phyloP scores from a whole-genome alignment of 2,113 vertebrate genomes.

The Mirounga angustirostris region DNA sequence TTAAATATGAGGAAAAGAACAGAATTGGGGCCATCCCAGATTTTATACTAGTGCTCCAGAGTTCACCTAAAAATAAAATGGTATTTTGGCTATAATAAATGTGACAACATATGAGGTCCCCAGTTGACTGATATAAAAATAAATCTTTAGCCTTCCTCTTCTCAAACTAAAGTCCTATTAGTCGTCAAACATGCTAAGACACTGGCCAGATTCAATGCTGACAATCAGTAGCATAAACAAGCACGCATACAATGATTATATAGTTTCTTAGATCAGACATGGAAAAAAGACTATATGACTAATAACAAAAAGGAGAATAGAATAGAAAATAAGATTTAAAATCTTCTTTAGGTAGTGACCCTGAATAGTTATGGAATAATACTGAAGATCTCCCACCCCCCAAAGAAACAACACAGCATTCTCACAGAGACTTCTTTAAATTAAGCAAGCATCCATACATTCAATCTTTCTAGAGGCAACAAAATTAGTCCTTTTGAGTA shows the following conservation, averaged over 20 bases:
- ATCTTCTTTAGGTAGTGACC: background rate
- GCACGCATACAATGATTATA: background rate
- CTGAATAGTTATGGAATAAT: background rate
- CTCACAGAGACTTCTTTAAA: background rate
- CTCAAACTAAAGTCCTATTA: background rate
- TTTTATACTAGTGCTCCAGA: slow-evolving; percentile 1
- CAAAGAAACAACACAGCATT: background rate
- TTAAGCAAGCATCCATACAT: background rate
- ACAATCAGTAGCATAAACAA: background rate
- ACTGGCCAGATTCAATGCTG: background rate
- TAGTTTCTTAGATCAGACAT: background rate
- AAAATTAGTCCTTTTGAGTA: background rate
- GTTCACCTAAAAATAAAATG: slow-evolving; percentile 36
- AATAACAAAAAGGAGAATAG: background rate
- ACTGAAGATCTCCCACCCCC: background rate
- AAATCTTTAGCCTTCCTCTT: background rate
- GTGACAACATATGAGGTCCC: background rate
- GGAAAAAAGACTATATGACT: background rate
- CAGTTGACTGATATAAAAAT: background rate
- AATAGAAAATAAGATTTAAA: background rate
- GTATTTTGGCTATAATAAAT: background rate
- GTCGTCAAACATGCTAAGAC: background rate
- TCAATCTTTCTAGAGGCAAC: background rate
- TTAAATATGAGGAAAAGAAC: background rate
- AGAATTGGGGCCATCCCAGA: background rate